A percentile compares a stretch with the other conserved stretches of the same genome.
phyloP scores from a whole-genome alignment of 2,113 vertebrate species.

The Passer montanus region DNA sequence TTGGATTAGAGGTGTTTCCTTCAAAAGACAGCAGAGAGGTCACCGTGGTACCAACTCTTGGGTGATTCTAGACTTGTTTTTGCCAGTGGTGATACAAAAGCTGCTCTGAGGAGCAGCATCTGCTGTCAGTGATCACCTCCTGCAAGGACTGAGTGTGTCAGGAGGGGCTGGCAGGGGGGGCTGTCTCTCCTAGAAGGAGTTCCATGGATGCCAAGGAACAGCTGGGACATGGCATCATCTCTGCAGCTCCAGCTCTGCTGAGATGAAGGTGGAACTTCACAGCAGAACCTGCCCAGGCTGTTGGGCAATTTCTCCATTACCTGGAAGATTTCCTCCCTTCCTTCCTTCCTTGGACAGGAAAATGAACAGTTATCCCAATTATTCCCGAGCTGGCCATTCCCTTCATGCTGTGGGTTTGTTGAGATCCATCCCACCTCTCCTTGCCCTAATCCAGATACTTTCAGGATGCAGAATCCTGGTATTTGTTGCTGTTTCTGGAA shows the following conservation, averaged over 20 bases:
- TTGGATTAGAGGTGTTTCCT: not conserved
- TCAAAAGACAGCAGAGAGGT: not conserved
- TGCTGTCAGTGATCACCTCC: not conserved
- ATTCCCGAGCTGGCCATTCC: not conserved
- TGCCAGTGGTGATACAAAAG: not conserved
- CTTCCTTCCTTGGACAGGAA: not conserved
- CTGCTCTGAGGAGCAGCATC: not conserved
- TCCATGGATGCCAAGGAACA: not conserved
- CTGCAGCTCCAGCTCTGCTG: not conserved
- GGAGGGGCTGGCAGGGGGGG: accelerated
- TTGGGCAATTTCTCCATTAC: not conserved
- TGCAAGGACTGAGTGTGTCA: not conserved
- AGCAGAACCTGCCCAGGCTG: not conserved
- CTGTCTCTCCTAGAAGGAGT: not conserved
- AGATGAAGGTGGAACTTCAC: not conserved
- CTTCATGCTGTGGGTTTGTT: not conserved
- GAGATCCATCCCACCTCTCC: not conserved
- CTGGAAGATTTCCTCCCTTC: not conserved
- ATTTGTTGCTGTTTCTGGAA: not conserved
- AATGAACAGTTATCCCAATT: not conserved
- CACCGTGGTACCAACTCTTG: not conserved
- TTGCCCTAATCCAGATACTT: not conserved
- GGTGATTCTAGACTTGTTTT: not conserved
- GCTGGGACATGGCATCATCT: not conserved
- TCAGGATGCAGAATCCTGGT: not conserved